Evolutionary conservation across 2,888 invertebrate genomes (phyloP).

Genomic region (Rotaria sp.): DNA sequence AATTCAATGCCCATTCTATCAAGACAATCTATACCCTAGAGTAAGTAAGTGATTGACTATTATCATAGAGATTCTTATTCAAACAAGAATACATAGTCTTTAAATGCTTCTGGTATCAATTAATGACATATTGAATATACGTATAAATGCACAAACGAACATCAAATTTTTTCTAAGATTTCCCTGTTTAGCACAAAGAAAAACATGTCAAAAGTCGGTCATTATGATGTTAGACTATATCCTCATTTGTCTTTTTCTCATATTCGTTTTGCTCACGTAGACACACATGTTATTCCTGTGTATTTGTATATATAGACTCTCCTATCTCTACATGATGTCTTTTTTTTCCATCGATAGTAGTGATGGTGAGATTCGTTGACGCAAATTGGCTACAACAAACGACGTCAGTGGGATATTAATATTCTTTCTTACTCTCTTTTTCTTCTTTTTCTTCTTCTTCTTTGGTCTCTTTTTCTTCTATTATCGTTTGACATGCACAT

Average conservation of each 20-base stretch:
- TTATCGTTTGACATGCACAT: background rate
- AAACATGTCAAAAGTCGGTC: background rate
- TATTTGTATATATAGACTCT: background rate
- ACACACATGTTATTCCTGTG: background rate
- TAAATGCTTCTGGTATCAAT: background rate
- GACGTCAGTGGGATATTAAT: background rate
- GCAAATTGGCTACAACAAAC: background rate
- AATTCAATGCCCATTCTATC: background rate
- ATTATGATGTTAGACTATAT: background rate
- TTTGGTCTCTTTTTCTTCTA: background rate
- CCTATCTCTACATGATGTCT: slow-evolving; percentile 4
- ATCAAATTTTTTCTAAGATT: background rate
- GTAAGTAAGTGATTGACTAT: background rate
- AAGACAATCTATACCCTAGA: background rate
- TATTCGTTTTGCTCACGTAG: background rate
- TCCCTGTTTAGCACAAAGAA: background rate
- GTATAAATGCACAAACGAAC: background rate
- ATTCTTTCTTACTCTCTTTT: background rate
- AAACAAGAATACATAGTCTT: background rate
- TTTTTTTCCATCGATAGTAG: background rate
- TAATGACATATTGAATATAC: background rate
- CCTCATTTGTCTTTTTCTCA: background rate
- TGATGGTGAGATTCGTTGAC: background rate
- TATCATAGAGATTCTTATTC: background rate
- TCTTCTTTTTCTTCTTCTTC: background rate